These are phyloP conservation scores for Sula dactylatra DNA, from an alignment of 2,113 vertebrate species.

Conservation along the genomic window DNA sequence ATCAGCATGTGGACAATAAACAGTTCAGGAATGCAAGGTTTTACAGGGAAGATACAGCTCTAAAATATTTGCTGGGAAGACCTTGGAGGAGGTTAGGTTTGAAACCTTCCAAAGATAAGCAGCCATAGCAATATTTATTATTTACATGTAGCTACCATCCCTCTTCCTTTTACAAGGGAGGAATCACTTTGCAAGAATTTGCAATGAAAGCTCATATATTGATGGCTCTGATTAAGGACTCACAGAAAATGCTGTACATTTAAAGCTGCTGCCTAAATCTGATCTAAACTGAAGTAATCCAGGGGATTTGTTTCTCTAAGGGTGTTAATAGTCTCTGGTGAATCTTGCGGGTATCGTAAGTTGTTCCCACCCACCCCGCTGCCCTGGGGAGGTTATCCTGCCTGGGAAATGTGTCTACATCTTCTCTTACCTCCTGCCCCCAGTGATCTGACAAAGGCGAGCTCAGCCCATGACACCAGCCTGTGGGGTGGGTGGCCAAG, in stretches of 20 bases:
- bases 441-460: accelerated
- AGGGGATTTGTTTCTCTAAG: not conserved
- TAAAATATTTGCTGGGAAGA: not conserved
- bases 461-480: not conserved
- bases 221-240: not conserved
- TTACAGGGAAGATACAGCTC: not conserved
- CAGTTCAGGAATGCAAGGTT: conserved; percentile 44
- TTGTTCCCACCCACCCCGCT: not conserved
- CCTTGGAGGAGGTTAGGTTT: conserved; percentile 28
- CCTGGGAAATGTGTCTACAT: accelerated
- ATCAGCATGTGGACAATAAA: not conserved
- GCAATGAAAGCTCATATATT: not conserved
- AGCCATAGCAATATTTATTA: conserved; percentile 28
- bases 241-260: not conserved
- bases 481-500: not conserved
- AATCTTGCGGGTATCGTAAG: not conserved
- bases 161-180: not conserved
- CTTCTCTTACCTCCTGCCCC: not conserved
- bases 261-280: not conserved
- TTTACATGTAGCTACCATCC: not conserved
- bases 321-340: not conserved
- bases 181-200: not conserved
- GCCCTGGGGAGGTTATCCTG: not conserved
- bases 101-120: conserved; percentile 21
- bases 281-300: not conserved